A percentile compares a stretch with the other conserved stretches of the same genome.
Evolutionary conservation across 2,797 vertebrate species (phyloP).

Genomic region (Pantherophis vulpinus): DNA sequence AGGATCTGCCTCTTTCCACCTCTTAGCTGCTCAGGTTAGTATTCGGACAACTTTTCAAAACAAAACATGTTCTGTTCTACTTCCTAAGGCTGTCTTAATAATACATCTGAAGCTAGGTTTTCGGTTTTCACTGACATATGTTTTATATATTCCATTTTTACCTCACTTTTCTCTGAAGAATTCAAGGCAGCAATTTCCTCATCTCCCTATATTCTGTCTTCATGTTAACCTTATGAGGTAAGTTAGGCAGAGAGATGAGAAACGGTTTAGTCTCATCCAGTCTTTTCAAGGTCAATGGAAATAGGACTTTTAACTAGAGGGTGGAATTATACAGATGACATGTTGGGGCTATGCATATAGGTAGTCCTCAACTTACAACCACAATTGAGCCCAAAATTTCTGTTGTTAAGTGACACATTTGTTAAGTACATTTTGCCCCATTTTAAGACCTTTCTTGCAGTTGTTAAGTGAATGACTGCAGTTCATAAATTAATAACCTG

Average conservation of each 20-base stretch:
- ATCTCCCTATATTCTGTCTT: background rate
- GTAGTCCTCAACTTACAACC: no score
- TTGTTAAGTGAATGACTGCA: no score
- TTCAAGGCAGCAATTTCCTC: background rate
- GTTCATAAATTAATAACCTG: no score
- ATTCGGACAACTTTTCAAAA: background rate
- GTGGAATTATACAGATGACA: background rate
- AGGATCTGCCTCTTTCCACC: background rate
- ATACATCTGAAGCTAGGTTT: slow-evolving; percentile 2
- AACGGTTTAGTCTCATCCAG: no score
- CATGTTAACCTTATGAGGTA: background rate
- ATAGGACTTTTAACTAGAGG: background rate
- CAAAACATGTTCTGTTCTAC: background rate
- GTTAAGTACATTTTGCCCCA: no score
- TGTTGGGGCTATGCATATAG: background rate
- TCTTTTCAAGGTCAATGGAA: background rate
- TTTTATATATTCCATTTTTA: slow-evolving; percentile 8
- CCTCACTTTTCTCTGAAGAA: background rate
- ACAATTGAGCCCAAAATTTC: no score
- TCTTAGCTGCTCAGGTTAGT: background rate
- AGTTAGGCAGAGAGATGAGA: background rate
- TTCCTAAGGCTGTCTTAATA: background rate
- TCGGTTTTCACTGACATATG: background rate
- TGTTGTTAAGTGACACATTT: no score
- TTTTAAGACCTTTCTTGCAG: no score